Evolutionary conservation across 1,140 invertebrate genomes (phyloP).

Genomic region (Lethocerus indicus): DNA sequence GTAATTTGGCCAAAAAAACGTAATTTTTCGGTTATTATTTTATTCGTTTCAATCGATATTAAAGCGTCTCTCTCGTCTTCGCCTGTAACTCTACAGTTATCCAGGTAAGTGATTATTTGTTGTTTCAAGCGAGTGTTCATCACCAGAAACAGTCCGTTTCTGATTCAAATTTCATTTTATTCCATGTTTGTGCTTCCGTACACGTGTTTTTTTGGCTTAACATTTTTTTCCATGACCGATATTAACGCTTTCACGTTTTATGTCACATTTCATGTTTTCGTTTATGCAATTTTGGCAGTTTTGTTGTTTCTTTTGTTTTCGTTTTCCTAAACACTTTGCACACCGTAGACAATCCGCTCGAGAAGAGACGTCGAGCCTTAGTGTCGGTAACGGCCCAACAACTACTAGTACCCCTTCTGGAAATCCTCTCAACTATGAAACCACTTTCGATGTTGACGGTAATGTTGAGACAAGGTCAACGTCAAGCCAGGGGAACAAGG

Average conservation of each 20-base stretch:
- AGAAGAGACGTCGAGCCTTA: conserved; percentile 16
- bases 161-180: too few relatives aligned
- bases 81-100: too few relatives aligned
- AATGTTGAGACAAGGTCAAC: conserved; percentile 54
- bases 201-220: not conserved
- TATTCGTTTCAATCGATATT: too few relatives aligned
- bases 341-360: conserved; percentile 16
- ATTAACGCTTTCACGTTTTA: conserved; percentile 2
- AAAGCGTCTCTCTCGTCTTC: too few relatives aligned
- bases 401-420: conserved; percentile 10
- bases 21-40: too few relatives aligned
- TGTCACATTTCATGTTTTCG: conserved; percentile 1
- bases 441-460: conserved; percentile 63
- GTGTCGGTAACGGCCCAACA: conserved; percentile 11
- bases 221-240: not conserved
- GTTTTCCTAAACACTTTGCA: not conserved
- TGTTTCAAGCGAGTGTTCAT: too few relatives aligned
- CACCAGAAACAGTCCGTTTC: too few relatives aligned
- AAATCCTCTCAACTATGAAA: conserved; percentile 51
- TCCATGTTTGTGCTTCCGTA: conserved; percentile 7
- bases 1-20: too few relatives aligned
- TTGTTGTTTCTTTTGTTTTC: conserved; percentile 6
- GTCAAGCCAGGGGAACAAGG: conserved; percentile 32
- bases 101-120: too few relatives aligned
- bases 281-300: conserved; percentile 5